A percentile compares a stretch with the other conserved stretches of the same genome.
Evolutionary conservation across 2,888 invertebrate species (phyloP).

Genomic region (Acheta domesticus): DNA sequence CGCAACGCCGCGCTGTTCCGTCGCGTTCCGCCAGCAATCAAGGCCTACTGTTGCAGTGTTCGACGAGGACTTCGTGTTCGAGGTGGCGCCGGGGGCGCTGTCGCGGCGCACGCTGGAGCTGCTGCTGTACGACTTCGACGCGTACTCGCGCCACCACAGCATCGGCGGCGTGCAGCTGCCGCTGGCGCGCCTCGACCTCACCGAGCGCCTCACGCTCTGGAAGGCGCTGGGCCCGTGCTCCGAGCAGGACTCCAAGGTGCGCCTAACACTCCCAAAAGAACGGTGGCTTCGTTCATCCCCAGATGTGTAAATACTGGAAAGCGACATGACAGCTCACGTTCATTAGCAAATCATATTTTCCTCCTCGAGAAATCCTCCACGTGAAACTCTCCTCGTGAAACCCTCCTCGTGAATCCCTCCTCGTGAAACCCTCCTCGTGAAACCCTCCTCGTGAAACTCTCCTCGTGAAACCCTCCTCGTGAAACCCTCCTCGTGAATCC

Average conservation of each 20-base stretch:
- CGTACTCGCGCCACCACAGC: slow-evolving; percentile 61
- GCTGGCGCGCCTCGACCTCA: slow-evolving; percentile 55
- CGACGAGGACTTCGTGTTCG: slow-evolving; percentile 67
- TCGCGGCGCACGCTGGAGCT: slow-evolving; percentile 58
- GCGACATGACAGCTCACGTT: no score
- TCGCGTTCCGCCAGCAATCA: no score
- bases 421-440: no score
- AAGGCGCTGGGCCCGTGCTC: slow-evolving; percentile 55
- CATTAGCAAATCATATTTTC: no score
- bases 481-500: no score
- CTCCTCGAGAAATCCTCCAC: no score
- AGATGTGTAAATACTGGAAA: background rate
- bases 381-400: no score
- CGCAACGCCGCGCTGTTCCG: no score
- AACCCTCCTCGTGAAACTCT: no score
- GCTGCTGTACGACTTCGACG: slow-evolving; percentile 62
- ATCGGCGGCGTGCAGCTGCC: slow-evolving; percentile 60
- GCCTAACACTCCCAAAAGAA: background rate
- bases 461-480: no score
- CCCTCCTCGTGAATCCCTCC: no score
- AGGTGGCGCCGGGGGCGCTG: slow-evolving; percentile 55
- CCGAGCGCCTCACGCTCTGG: slow-evolving; percentile 57
- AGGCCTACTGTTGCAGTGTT: slow-evolving; percentile 56
- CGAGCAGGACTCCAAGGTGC: slow-evolving; percentile 48
- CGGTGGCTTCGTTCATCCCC: background rate